Evolutionary conservation across 2,797 vertebrate genomes (phyloP), one percentile per base, ranked within the genome.

Genomic region (Gymnothorax reevesii): DNA sequence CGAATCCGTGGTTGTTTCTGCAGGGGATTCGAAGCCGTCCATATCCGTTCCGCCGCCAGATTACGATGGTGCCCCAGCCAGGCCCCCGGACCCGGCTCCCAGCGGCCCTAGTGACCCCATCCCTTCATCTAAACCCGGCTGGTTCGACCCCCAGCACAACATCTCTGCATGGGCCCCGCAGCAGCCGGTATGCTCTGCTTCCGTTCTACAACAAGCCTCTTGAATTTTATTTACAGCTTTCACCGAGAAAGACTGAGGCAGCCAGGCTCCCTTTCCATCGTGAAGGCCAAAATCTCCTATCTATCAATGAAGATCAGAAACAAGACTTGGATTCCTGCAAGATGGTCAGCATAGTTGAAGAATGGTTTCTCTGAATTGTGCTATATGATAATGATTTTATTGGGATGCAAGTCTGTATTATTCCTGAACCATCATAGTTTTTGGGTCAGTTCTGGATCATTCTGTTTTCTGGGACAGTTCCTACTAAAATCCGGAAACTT

Each of bases 161-260:
- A 96, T 99, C 64, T 96, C 97, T 0, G 95, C 97, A 0, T 99
- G 98, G 98, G 98, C 98, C 84, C 97, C 98, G 7, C 98, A 97
- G 95, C 98, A 99, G 94, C 94, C 94, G 57, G 95, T 95, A 92
- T 93, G 90, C 10, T 60, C 0, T n/a, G 57, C 33, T 20, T 54
- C 5, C 75, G 8, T 64, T 5, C 62, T 64, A 15, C 57, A 59
- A 15, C 57, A 8, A 59, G 8, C 57, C 8, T 59, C 59, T 54
- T n/a, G 17, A 49, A 55, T 22, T 55, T 80, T 27, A 69, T 2
- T 8, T 25, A 25, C 66, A 27, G n/a, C 66, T 64, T 59, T 64
- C 62, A 64, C 62, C 22, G 62, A 20, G 7, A 17, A 64, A 64
- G 20, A 17, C 7, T 64, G 22, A 20, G 20, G 22, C 60, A 62